Evolutionary conservation across 2,113 vertebrate species (phyloP).

Genomic region (Mesocricetus auratus): DNA sequence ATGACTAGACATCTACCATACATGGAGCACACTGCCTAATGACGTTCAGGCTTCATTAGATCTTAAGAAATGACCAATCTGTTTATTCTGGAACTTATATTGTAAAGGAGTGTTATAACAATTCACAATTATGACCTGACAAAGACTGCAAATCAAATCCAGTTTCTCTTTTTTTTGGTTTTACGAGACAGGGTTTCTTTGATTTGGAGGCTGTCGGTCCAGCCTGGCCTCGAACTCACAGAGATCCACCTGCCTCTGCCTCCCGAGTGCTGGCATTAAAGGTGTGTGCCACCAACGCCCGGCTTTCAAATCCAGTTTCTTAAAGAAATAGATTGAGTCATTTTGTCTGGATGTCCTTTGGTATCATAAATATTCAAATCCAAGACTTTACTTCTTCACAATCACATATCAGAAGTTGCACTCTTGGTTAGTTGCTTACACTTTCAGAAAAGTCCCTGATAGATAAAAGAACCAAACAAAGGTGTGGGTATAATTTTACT

Average conservation of each 20-base stretch:
- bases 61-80: not conserved
- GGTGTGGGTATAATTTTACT: not conserved
- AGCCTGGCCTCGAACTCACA: no score
- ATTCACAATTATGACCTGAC: not conserved
- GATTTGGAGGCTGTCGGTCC: no score
- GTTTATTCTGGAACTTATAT: not conserved
- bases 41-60: not conserved
- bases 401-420: not conserved
- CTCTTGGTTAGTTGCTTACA: not conserved
- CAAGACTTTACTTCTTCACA: not conserved
- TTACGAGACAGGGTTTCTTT: no score
- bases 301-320: constrained; percentile 26
- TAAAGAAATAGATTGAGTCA: constrained; percentile 13
- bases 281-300: no score
- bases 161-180: no score
- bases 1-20: not conserved
- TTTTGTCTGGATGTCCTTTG: not conserved
- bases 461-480: not conserved
- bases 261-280: no score
- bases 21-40: not conserved
- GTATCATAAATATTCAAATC: not conserved
- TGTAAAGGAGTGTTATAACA: not conserved
- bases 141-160: not conserved
- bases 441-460: not conserved
- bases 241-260: no score